Evolutionary conservation across 2,888 invertebrate species (phyloP).

Genomic region (Melitaea athalia): DNA sequence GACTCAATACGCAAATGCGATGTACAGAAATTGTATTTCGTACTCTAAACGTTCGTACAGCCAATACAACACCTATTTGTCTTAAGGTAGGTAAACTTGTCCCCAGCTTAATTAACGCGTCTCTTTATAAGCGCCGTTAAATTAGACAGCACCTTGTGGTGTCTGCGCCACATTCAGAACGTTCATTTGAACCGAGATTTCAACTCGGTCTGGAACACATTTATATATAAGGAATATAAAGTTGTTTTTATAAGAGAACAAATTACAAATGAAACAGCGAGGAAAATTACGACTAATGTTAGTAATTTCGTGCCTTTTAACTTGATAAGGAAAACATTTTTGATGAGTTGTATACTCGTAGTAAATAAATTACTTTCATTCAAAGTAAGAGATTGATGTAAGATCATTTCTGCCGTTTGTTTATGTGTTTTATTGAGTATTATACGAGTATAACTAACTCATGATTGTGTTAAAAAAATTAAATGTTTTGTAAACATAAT

Average conservation of each 20-base stretch:
- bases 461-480: too few relatives aligned
- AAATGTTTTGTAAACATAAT: too few relatives aligned
- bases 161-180: slow-evolving; percentile 5
- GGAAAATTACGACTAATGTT: background rate
- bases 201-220: background rate
- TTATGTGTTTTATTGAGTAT: background rate
- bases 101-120: slow-evolving; percentile 24
- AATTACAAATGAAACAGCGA: background rate
- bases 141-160: slow-evolving; percentile 6
- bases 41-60: background rate
- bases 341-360: background rate
- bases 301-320: background rate
- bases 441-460: too few relatives aligned
- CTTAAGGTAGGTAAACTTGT: slow-evolving; percentile 21
- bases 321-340: background rate
- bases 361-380: too few relatives aligned
- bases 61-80: slow-evolving; percentile 15
- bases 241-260: background rate
- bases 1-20: too few relatives aligned
- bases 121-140: slow-evolving; percentile 23
- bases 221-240: background rate
- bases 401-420: background rate
- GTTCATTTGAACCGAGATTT: slow-evolving; percentile 13
- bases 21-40: background rate
- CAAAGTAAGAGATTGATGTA: too few relatives aligned